Evolutionary conservation across 1,140 invertebrate species (phyloP).

Genomic region (Euschistus heros): DNA sequence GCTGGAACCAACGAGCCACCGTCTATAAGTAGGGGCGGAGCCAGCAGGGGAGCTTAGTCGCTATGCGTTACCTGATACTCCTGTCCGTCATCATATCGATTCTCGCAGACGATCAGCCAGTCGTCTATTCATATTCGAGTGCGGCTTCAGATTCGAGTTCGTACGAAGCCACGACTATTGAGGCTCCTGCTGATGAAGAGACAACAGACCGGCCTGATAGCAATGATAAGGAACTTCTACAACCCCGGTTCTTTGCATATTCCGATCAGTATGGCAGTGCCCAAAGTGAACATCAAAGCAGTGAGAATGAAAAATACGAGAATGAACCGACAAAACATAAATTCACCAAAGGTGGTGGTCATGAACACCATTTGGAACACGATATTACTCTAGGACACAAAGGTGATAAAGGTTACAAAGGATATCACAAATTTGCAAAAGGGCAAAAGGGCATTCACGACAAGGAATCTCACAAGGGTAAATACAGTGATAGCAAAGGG

Average conservation of each 20-base stretch:
- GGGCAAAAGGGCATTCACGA: slow-evolving; percentile 36
- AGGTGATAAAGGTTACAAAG: slow-evolving; percentile 37
- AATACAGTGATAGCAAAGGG: slow-evolving; percentile 34
- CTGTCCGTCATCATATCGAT: background rate
- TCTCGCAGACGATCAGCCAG: slow-evolving; percentile 12
- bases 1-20: slow-evolving; percentile 12
- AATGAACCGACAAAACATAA: slow-evolving; percentile 17
- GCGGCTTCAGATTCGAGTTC: background rate
- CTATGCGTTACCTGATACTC: slow-evolving; percentile 4
- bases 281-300: background rate
- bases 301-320: slow-evolving; percentile 18
- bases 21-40: slow-evolving; percentile 21
- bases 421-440: slow-evolving; percentile 35
- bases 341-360: slow-evolving; percentile 33
- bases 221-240: slow-evolving; percentile 14
- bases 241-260: slow-evolving; percentile 17
- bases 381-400: slow-evolving; percentile 33
- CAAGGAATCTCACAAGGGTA: slow-evolving; percentile 34
- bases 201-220: background rate
- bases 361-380: slow-evolving; percentile 33
- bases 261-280: slow-evolving; percentile 6
- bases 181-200: background rate
- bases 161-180: background rate
- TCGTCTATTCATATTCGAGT: slow-evolving; percentile 26
- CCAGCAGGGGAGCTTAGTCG: slow-evolving; percentile 3